Percentiles rank a stretch among this genome's conserved stretches.
Conservation (phyloP, 2,888 invertebrate genomes). For the Patella caerulea region DNA sequence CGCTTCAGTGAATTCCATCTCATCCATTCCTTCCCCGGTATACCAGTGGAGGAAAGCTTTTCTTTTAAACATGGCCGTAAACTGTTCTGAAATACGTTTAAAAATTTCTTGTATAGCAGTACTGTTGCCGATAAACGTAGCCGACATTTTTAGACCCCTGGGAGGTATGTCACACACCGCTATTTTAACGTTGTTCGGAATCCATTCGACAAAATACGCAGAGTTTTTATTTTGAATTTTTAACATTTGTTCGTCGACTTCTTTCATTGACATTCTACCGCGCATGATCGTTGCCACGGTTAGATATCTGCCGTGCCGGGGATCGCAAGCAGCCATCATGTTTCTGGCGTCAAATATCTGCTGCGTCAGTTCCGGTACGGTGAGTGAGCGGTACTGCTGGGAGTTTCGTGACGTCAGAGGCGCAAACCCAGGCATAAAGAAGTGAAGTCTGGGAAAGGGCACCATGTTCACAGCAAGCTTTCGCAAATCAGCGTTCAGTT, state of each 20-base stretch:
- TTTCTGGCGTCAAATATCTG: slow-evolving; percentile 35
- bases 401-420: no score
- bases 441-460: slow-evolving; percentile 17
- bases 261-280: slow-evolving; percentile 74
- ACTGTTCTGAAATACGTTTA: slow-evolving; percentile 68
- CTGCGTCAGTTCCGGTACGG: slow-evolving; percentile 31
- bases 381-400: slow-evolving; percentile 19
- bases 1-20: no score
- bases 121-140: no score
- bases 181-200: slow-evolving; percentile 92
- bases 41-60: no score
- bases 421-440: slow-evolving; percentile 22
- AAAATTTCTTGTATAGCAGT: slow-evolving; percentile 62
- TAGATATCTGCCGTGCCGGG: slow-evolving; percentile 27
- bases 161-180: slow-evolving; percentile 94
- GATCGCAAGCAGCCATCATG: slow-evolving; percentile 33
- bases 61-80: slow-evolving; percentile 86
- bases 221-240: slow-evolving; percentile 96
- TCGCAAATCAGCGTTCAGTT: no score
- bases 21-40: no score
- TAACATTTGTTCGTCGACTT: slow-evolving; percentile 73
- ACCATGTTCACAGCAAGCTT: no score
- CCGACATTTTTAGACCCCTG: slow-evolving; percentile 81
- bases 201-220: slow-evolving; percentile 88
- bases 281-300: slow-evolving; percentile 33